phyloP scores from a whole-genome alignment of 2,888 invertebrate species.

The Cataglyphis albicans region DNA sequence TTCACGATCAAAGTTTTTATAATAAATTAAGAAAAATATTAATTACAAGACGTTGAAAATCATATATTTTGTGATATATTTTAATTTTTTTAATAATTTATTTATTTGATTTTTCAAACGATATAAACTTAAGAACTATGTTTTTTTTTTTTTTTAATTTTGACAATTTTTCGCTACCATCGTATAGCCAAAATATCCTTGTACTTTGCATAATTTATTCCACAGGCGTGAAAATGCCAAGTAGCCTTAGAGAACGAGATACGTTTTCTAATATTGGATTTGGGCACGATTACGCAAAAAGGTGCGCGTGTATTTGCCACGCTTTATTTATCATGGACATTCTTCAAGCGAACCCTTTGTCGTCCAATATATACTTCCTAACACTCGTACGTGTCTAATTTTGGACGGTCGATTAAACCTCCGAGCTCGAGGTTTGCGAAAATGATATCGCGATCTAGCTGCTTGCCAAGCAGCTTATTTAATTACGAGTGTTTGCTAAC shows the following conservation, averaged over 20 bases:
- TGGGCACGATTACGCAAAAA: conserved; percentile 60
- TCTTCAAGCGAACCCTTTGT: conserved; percentile 36
- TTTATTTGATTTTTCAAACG: too few species aligned
- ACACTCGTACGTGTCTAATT: conserved; percentile 51
- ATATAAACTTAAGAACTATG: too few species aligned
- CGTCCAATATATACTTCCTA: conserved; percentile 55
- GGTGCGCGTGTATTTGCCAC: conserved; percentile 56
- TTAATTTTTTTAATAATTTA: too few species aligned
- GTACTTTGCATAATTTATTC: neutral
- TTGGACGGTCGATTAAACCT: conserved; percentile 1
- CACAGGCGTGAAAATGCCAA: neutral
- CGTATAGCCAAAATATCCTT: too few species aligned
- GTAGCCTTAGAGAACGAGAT: neutral
- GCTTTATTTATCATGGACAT: conserved; percentile 50
- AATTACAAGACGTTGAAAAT: too few species aligned
- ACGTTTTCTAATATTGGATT: conserved; percentile 35
- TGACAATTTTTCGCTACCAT: too few species aligned
- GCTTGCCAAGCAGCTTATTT: neutral
- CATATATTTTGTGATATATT: too few species aligned
- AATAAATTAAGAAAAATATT: too few species aligned
- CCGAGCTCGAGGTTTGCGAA: neutral
- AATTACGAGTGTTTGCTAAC: conserved; percentile 12
- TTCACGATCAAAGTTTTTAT: too few species aligned
- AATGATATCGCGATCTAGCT: neutral
- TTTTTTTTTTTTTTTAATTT: too few species aligned